Conservation (phyloP, 2,888 invertebrate species). For the Drosophila phalerata region DNA sequence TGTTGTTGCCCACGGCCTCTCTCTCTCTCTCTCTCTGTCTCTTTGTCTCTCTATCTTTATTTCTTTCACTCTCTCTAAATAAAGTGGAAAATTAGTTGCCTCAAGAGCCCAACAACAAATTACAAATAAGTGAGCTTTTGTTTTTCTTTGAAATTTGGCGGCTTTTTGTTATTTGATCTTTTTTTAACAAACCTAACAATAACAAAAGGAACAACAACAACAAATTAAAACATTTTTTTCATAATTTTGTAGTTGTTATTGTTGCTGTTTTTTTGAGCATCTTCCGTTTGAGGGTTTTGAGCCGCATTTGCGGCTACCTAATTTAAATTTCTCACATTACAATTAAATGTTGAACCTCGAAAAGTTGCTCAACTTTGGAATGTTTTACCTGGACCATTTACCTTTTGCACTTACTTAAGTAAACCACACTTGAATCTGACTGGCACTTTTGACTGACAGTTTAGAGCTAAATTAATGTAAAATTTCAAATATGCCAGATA, state of each 20-base stretch:
- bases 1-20: slow-evolving; percentile 38
- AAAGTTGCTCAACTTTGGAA: slow-evolving; percentile 42
- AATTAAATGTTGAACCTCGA: slow-evolving; percentile 61
- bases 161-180: slow-evolving; percentile 80
- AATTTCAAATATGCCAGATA: slow-evolving; percentile 66
- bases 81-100: slow-evolving; percentile 78
- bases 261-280: slow-evolving; percentile 51
- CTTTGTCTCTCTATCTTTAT: too few relatives aligned
- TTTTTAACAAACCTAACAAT: slow-evolving; percentile 64
- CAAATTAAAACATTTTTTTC: slow-evolving; percentile 64
- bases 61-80: too few relatives aligned
- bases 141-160: slow-evolving; percentile 81
- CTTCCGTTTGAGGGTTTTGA: slow-evolving; percentile 71
- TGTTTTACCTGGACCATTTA: slow-evolving; percentile 53
- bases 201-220: slow-evolving; percentile 27
- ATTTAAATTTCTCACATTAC: slow-evolving; percentile 81
- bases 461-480: slow-evolving; percentile 78
- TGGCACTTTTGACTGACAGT: slow-evolving; percentile 55
- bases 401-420: slow-evolving; percentile 31
- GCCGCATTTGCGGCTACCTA: slow-evolving; percentile 70
- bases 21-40: slow-evolving; percentile 11
- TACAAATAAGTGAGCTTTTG: slow-evolving; percentile 78
- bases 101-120: slow-evolving; percentile 46
- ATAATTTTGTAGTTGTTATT: slow-evolving; percentile 52
- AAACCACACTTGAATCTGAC: slow-evolving; percentile 1